Base-by-base conservation (phyloP, 1,140 invertebrate species). In the Drosophila lacertosa region DNA sequence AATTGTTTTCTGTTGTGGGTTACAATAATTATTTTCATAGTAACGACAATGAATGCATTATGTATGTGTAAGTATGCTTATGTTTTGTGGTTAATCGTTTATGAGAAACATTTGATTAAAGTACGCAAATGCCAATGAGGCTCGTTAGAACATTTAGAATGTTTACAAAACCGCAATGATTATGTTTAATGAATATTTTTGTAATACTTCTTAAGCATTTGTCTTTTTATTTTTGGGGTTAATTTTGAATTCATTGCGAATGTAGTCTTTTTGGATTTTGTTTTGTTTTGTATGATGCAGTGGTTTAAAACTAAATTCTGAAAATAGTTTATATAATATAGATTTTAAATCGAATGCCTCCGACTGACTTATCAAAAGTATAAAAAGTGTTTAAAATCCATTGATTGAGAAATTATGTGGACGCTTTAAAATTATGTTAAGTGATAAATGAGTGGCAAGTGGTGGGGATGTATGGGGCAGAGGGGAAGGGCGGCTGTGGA, bases 301-400 rank as follows among this genome's bases (percentile, higher is more conserved):
- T 57, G 77, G 58, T 86, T 81, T 88, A 88, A 40, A 86, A 86
- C 81, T 86, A 88, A 81, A 88, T 63, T 86, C 75, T 66, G 80
- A 83, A 84, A 83, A 79, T 62, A 75, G 59, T 57, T 60, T 54
- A 59, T 72, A 54, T 72, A 83, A 83, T 83, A 86, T 83, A 86
- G 82, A 88, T 84, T 88, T 88, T 81, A 86, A 84, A 88, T 88
- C 81, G 81, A 86, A 86, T 88, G 82, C 77, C 82, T 86, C 68
- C 77, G 81, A 77, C 69, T 88, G 82, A 88, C 74, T 86, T 86
- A 86, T 86, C 77, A 86, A 86, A 86, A 86, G 81, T 86, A 86
- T 86, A 86, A 86, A 84, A 86, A 86, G 69, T 84, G 82, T 84
- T 86, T 86, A 88, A 86, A 86, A 86, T 86, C 82, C 68, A 77